These are phyloP conservation scores for Nymphalis urticae DNA, from an alignment of 2,888 invertebrate species.

Conservation along the genomic window DNA sequence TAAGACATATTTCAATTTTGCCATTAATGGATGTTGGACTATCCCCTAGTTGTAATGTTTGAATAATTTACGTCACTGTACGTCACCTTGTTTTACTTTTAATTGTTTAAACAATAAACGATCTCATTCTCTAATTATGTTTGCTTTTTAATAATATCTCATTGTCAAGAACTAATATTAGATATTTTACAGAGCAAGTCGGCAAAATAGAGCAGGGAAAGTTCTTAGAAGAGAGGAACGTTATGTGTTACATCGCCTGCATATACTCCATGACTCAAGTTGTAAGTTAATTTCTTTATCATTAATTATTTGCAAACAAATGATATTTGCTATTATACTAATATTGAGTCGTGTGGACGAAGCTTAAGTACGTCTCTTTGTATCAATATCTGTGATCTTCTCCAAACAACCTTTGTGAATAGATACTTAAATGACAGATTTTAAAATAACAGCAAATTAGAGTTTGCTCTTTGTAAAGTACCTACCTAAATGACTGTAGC, in stretches of 20 bases:
- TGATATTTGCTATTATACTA: no score
- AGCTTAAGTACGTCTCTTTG: background rate
- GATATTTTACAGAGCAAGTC: conserved; percentile 57
- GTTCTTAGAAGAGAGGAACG: conserved; percentile 66
- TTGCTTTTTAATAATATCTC: background rate
- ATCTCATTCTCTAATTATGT: no score
- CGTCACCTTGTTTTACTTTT: no score
- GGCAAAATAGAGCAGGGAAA: conserved; percentile 70
- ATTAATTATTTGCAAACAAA: background rate
- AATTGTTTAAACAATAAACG: no score
- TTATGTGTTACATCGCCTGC: conserved; percentile 75
- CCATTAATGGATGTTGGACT: background rate
- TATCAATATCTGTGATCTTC: background rate
- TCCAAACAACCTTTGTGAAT: background rate
- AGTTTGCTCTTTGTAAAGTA: no score
- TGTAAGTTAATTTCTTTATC: conserved; percentile 47
- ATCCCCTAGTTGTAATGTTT: no score
- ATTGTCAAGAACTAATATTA: background rate
- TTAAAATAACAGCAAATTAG: no score
- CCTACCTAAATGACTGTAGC: no score
- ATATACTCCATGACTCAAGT: conserved; percentile 66
- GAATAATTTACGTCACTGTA: no score
- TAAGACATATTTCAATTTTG: background rate
- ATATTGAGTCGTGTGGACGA: no score
- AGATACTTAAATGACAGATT: no score